phyloP scores from a whole-genome alignment of 2,888 invertebrate species.

The Zaprionus lineosus region DNA sequence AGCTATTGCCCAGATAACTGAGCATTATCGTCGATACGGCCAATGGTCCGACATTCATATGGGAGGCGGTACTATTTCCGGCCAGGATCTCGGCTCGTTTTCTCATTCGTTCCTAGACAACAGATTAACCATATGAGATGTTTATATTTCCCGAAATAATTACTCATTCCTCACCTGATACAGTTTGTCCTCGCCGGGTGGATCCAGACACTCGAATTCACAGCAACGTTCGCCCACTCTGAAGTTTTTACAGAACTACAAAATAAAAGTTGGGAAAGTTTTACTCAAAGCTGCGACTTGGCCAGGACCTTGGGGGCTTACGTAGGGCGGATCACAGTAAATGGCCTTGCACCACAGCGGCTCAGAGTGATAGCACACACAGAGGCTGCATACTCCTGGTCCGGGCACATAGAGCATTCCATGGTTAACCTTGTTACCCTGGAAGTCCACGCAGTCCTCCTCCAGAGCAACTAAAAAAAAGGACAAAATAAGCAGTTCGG shows the following conservation, averaged over 20 bases:
- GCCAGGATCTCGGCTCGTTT: conserved; percentile 86
- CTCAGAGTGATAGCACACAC: conserved; percentile 93
- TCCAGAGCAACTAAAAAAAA: conserved; percentile 83
- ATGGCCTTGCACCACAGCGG: conserved; percentile 94
- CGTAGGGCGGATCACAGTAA: conserved; percentile 93
- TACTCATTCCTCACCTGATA: conserved; percentile 82
- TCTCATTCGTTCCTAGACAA: conserved; percentile 84
- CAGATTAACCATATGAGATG: not conserved
- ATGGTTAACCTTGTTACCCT: conserved; percentile 90
- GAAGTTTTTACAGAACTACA: conserved; percentile 92
- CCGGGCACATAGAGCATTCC: conserved; percentile 92
- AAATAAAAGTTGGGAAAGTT: conserved; percentile 20
- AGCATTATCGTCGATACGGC: conserved; percentile 79
- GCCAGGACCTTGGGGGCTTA: too few species aligned
- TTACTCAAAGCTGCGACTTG: too few species aligned
- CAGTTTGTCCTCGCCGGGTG: conserved; percentile 86
- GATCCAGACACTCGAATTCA: conserved; percentile 93
- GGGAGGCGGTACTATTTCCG: conserved; percentile 84
- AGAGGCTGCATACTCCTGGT: conserved; percentile 92
- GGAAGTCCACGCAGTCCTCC: conserved; percentile 92
- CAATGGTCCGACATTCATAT: conserved; percentile 75
- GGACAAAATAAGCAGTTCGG: not conserved
- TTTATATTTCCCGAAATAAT: too few species aligned
- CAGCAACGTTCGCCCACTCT: conserved; percentile 93
- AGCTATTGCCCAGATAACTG: conserved; percentile 76